Base-by-base conservation (phyloP, 2,113 vertebrate genomes). In the Larimichthys polyactis region DNA sequence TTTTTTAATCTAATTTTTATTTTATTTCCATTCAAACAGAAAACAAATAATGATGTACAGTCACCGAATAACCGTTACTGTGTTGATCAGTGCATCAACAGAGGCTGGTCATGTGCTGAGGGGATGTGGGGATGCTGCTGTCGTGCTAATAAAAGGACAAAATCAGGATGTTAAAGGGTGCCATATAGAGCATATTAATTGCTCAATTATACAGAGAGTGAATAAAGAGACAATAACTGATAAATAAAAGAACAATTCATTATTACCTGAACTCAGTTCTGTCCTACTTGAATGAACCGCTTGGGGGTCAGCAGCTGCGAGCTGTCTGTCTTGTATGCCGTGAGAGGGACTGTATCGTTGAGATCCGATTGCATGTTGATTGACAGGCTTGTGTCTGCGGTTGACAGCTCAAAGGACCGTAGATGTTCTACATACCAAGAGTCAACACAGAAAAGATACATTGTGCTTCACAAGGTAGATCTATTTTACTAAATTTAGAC, bases 401-500 rank as follows among this genome's bases (percentile, higher is more conserved):
- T n/a, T 71, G 69, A 77, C 46, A 82, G 77, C 69, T 86, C 71
- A 29, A 80, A 85, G 22, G 29, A 88, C 1, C 24, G 24, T 51
- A 85, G 71, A 85, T 84, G 79, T 46, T 85, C 74, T 36, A 83
- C 60, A 79, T 83, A 83, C 82, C 81, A 81, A 51, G 52, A 72
- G 32, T 84, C 67, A 67, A 79, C 77, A 88, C 5, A 79, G 59
- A 78, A 81, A 87, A 75, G 11, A 81, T 16, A 83, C 69, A 43
- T 74, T 49, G 22, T 73, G 44, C 78, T 88, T 82, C 10, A 80
- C 72, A 82, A 88, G 73, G 58, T 76, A 65, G 58, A 71, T 70
- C 32, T 70, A 70, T 3, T 70, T 9, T 63, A 29, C 66, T 15
- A 62, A 78, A 60, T 71, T 54, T 43, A n/a, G 76, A 17, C 76